Evolutionary conservation across 1,140 invertebrate species (phyloP).

Genomic region (Orchestia grillus): DNA sequence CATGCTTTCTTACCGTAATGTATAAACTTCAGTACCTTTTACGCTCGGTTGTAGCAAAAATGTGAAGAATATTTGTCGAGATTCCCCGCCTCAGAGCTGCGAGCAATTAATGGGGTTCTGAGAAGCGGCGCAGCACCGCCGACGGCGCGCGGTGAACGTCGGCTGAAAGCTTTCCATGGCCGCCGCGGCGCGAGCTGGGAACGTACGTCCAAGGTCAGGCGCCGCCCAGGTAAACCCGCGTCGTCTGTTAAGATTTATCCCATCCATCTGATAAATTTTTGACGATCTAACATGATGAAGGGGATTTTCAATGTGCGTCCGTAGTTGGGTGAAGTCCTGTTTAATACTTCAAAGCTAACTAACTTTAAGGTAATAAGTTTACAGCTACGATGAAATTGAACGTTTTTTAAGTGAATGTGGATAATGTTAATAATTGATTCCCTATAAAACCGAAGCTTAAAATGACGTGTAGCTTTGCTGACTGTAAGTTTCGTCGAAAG

Average conservation of each 20-base stretch:
- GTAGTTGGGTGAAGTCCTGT: neutral
- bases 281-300: neutral
- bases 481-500: neutral
- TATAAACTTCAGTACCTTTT: too few species aligned
- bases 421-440: neutral
- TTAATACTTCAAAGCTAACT: neutral
- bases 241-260: neutral
- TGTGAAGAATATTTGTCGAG: too few species aligned
- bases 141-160: neutral
- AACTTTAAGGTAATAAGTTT: too few species aligned
- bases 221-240: neutral
- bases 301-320: neutral
- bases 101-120: neutral
- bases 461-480: neutral
- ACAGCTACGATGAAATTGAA: neutral
- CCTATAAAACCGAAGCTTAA: neutral
- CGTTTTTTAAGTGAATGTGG: neutral
- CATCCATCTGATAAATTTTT: too few species aligned
- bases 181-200: neutral
- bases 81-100: too few species aligned
- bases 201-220: neutral
- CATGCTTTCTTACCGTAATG: too few species aligned
- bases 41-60: too few species aligned
- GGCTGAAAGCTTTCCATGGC: too few species aligned
- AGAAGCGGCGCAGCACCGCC: neutral